Evolutionary conservation across 2,797 vertebrate genomes (phyloP).

Genomic region (Scarus forsteni): DNA sequence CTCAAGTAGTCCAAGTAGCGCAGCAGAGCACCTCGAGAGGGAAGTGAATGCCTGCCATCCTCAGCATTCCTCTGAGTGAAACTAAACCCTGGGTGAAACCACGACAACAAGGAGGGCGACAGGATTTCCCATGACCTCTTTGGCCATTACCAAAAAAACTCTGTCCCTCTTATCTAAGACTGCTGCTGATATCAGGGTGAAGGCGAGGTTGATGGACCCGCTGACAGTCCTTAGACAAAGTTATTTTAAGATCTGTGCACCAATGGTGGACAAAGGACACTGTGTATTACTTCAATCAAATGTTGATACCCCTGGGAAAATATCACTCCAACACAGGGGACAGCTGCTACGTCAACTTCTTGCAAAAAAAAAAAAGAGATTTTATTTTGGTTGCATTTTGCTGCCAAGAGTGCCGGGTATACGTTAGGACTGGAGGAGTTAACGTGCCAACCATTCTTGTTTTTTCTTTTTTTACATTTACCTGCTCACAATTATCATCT

Average conservation of each 20-base stretch:
- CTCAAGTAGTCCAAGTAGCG: constrained; percentile 20
- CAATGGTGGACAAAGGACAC: not conserved
- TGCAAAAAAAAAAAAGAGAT: no score
- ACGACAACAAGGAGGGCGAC: constrained; percentile 70
- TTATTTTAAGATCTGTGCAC: constrained; percentile 15
- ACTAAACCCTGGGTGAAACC: constrained; percentile 78
- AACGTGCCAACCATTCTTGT: no score
- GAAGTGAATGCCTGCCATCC: constrained; percentile 71
- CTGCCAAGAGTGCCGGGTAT: no score
- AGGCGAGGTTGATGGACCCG: constrained; percentile 27
- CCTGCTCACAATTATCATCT: no score
- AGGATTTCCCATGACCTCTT: constrained; percentile 85
- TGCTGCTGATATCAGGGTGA: constrained; percentile 50
- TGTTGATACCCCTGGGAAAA: no score
- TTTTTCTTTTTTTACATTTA: no score
- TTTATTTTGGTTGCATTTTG: no score
- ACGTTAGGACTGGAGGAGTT: no score
- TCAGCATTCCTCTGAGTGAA: constrained; percentile 80
- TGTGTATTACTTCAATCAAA: no score
- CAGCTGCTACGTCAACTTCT: no score
- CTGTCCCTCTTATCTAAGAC: constrained; percentile 41
- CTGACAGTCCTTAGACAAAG: not conserved
- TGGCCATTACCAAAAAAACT: constrained; percentile 55
- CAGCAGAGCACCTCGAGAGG: constrained; percentile 68
- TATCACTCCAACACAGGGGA: no score